These are phyloP conservation scores for Bujurquina vittata DNA, from an alignment of 2,113 vertebrate species.

Conservation along the genomic window DNA sequence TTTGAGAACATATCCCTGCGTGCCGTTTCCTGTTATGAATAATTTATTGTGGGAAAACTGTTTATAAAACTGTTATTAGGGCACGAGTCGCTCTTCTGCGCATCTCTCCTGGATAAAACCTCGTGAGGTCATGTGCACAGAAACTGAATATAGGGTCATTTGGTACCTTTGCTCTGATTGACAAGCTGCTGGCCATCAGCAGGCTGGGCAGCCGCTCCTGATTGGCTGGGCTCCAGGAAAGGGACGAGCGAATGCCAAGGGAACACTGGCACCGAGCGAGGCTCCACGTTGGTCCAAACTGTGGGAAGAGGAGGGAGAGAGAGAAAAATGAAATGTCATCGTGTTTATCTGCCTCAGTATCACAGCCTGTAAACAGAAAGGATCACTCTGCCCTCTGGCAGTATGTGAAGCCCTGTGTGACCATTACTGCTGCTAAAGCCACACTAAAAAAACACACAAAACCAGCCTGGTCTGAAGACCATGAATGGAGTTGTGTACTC, in stretches of 20 bases:
- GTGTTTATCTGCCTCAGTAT: constrained; percentile 41
- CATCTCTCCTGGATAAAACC: background rate
- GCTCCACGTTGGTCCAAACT: constrained; percentile 97
- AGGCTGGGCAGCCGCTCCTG: constrained; percentile 85
- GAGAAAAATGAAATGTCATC: constrained; percentile 47
- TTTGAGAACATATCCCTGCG: constrained; percentile 17
- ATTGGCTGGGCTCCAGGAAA: constrained; percentile 92
- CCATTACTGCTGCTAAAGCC: constrained; percentile 2
- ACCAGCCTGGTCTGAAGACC: constrained; percentile 15
- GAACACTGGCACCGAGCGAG: constrained; percentile 91
- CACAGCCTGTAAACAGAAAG: constrained; percentile 28
- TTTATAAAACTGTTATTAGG: background rate
- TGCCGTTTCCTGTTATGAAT: constrained; percentile 31
- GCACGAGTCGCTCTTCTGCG: background rate
- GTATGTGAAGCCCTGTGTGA: constrained; percentile 24
- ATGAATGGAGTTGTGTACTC: constrained; percentile 51
- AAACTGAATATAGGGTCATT: background rate
- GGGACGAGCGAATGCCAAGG: constrained; percentile 95
- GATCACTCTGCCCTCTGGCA: constrained; percentile 33
- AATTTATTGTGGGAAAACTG: constrained; percentile 11
- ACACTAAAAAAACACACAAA: constrained; percentile 35
- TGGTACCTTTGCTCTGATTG: constrained; percentile 88
- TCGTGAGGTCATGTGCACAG: background rate
- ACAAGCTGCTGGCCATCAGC: constrained; percentile 87
- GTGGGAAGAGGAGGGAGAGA: constrained; percentile 50